phyloP scores from a whole-genome alignment of 1,140 invertebrate genomes.

The Sminthurides bifidus region DNA sequence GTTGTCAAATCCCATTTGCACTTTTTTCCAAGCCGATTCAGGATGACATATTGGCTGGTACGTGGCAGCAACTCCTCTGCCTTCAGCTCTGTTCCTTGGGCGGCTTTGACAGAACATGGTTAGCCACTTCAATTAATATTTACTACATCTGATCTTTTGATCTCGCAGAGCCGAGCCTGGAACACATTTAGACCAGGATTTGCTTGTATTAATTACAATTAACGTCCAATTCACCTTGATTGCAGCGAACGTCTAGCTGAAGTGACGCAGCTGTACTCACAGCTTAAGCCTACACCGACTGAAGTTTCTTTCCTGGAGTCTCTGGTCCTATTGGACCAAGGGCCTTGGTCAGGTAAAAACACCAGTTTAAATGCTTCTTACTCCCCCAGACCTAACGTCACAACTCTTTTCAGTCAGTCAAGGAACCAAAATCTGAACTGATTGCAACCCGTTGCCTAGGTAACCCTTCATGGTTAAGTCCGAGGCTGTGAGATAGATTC shows the following conservation, averaged over 20 bases:
- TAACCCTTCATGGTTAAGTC: no score
- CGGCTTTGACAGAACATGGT: not conserved
- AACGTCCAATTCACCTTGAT: not conserved
- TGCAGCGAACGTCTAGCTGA: conserved; percentile 10
- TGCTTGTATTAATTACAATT: not conserved
- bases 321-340: conserved; percentile 47
- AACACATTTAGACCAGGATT: no score
- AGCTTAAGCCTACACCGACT: conserved; percentile 43
- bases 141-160: not conserved
- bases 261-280: conserved; percentile 34
- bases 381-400: no score
- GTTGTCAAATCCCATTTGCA: conserved; percentile 24
- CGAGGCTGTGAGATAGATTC: no score
- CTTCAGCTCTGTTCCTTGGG: conserved; percentile 15
- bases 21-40: conserved; percentile 8
- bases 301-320: conserved; percentile 52
- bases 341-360: no score
- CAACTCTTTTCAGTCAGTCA: no score
- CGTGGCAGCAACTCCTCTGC: conserved; percentile 25
- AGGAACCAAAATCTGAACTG: no score
- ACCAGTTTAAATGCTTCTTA: no score
- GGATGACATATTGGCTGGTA: conserved; percentile 10
- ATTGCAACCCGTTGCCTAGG: no score
- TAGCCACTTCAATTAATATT: not conserved
- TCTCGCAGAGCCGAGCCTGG: no score